Evolutionary conservation across 2,888 invertebrate species (phyloP).

Genomic region (Phragmatobia fuliginosa): DNA sequence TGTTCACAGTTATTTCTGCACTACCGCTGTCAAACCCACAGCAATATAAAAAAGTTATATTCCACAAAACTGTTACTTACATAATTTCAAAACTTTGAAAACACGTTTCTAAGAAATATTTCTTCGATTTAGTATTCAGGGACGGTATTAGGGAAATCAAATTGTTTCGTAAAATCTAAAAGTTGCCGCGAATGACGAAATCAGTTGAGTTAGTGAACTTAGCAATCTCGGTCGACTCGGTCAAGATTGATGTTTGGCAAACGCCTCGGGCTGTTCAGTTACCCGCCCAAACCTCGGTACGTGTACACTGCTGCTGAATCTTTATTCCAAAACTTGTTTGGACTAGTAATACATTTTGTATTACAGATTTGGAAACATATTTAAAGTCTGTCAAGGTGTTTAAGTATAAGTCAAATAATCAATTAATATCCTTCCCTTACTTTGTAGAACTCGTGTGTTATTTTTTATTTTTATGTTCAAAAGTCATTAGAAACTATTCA

Average conservation of each 20-base stretch:
- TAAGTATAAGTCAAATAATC: neutral
- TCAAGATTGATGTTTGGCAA: slow-evolving; percentile 60
- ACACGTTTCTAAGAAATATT: slow-evolving; percentile 44
- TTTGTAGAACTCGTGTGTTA: no score
- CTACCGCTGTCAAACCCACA: slow-evolving; percentile 28
- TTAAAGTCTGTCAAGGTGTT: neutral
- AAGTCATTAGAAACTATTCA: no score
- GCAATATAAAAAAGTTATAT: slow-evolving; percentile 30
- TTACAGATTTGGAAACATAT: neutral
- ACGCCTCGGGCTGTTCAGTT: slow-evolving; percentile 47
- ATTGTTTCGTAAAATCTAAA: slow-evolving; percentile 58
- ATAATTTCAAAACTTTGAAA: slow-evolving; percentile 43
- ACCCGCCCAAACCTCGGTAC: slow-evolving; percentile 31
- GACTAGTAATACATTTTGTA: neutral
- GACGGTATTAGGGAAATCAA: slow-evolving; percentile 59
- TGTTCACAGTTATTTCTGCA: slow-evolving; percentile 24
- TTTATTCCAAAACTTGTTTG: neutral
- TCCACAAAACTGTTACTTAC: slow-evolving; percentile 34
- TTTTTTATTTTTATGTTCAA: no score
- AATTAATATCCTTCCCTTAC: neutral
- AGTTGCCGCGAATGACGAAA: slow-evolving; percentile 56
- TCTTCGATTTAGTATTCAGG: slow-evolving; percentile 55
- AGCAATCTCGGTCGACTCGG: slow-evolving; percentile 54
- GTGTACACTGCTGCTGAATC: slow-evolving; percentile 37
- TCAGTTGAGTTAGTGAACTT: slow-evolving; percentile 59